Percentiles rank a stretch among this genome's conserved stretches.
These are phyloP conservation scores for Alectoris magna DNA, from an alignment of 2,797 vertebrate genomes.

Conservation along the genomic window DNA sequence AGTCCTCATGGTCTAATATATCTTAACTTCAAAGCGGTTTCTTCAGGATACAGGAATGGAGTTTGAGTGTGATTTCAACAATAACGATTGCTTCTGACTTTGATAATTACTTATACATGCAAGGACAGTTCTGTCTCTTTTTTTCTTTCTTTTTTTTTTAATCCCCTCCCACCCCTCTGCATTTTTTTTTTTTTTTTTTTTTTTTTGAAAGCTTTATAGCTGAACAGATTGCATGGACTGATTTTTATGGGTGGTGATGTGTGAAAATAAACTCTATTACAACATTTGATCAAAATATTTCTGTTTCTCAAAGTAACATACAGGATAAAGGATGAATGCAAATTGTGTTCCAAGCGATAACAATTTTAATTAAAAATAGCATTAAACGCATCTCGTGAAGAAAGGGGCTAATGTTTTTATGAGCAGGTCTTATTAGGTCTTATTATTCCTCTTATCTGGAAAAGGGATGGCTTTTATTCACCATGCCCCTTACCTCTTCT, in stretches of 20 bases:
- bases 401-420: background rate
- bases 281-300: background rate
- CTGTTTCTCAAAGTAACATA: background rate
- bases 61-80: background rate
- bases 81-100: slow-evolving; percentile 26
- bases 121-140: background rate
- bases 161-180: accelerated
- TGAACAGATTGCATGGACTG: background rate
- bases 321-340: background rate
- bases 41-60: background rate
- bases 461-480: background rate
- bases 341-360: background rate
- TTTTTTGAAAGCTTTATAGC: background rate
- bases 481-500: background rate
- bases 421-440: background rate
- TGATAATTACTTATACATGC: background rate
- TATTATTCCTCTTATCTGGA: background rate
- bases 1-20: background rate
- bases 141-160: background rate
- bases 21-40: slow-evolving; percentile 33
- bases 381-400: background rate
- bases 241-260: background rate
- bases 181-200: no score
- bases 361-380: background rate
- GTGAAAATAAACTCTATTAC: background rate